Evolutionary conservation across 2,113 vertebrate species (phyloP), one percentile per base, ranked within the genome.

Genomic region (Megaceryle torquata): DNA sequence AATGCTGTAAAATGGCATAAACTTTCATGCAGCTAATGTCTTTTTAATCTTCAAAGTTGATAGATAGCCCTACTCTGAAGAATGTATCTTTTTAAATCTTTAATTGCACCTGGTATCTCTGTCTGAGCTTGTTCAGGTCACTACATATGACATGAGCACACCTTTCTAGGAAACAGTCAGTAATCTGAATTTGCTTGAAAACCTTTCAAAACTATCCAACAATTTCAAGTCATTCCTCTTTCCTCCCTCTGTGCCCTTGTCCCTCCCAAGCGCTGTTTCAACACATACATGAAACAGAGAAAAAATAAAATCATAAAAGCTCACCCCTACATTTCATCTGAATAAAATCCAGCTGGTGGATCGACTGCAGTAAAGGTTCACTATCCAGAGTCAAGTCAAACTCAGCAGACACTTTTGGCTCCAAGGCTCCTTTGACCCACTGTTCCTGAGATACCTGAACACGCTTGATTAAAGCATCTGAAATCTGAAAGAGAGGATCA

Each of bases 381-480:
- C 98, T 99, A 97, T 98, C 99, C 97, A 99, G 96, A 31, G 98
- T 99, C 96, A 99, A 98, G 95, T 99, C 99, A 89, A 99, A 99
- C 88, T 99, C 99, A 1, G 99, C 98, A 50, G 99, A 99, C 16
- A 99, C 99, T 97, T 99, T 99, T 6, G 99, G 99, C 96, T 99
- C 99, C 98, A 99, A 97, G 56, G 99, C 99, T 18, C 99, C 99
- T 97, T 99, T 99, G 67, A 99, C 99, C 99, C 99, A 99, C 95
- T 99, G 99, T 88, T 99, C 99, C 98, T 99, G 99, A 91, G 99
- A 99, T 46, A 98, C 97, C 82, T 98, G 98, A 71, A 99, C 99
- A 24, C 99, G 98, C 96, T 99, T 99, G 97, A 99, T 99, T 96
- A 99, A 98, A 63, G 99, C 99, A 28, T 99, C 99, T 0, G 99